These are phyloP conservation scores for Argyresthia albistria DNA, from an alignment of 2,888 invertebrate species.

Conservation along the genomic window DNA sequence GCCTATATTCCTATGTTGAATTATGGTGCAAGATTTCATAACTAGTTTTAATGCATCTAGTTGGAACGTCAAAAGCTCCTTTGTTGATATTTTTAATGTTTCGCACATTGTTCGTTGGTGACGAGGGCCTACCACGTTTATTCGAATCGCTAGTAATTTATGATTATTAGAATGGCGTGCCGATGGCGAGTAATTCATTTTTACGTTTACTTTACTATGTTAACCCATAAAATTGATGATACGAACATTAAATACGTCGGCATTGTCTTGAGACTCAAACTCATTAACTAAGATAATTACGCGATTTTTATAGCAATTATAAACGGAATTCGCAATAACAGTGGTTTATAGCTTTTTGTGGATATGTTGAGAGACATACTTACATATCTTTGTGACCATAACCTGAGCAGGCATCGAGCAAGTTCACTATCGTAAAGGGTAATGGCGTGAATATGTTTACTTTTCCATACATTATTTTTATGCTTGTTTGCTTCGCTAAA, in stretches of 20 bases:
- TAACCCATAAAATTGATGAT: constrained; percentile 5
- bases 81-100: constrained; percentile 73
- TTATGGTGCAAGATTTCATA: constrained; percentile 22
- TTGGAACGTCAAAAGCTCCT: constrained; percentile 68
- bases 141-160: constrained; percentile 68
- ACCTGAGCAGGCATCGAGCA: no score
- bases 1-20: no score
- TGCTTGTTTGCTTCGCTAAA: no score
- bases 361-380: no score
- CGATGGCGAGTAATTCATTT: constrained; percentile 64
- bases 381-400: no score
- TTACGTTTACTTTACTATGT: constrained; percentile 30
- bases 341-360: no score
- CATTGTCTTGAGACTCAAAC: background rate
- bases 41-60: constrained; percentile 45
- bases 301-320: background rate
- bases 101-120: constrained; percentile 60
- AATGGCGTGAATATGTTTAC: no score
- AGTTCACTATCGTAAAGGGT: no score
- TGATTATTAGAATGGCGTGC: constrained; percentile 67
- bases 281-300: background rate
- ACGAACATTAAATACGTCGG: background rate
- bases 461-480: no score
- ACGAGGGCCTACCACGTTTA: constrained; percentile 61
- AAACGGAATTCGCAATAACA: background rate